Base-by-base conservation (phyloP, 2,113 vertebrate genomes). In the Brienomyrus brachyistius region DNA sequence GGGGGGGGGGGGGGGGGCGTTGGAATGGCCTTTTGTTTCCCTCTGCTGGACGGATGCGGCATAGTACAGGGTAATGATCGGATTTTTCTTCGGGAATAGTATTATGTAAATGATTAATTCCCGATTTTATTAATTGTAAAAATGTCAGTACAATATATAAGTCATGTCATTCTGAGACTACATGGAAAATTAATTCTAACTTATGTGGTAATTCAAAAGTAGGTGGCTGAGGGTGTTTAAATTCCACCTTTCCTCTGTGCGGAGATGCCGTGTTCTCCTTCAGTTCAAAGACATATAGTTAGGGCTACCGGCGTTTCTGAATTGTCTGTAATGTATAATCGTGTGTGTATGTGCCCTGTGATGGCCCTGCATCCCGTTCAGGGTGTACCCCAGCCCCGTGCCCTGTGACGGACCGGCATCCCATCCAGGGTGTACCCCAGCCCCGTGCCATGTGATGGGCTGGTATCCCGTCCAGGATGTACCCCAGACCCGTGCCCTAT, bases 1-100 rank as follows among this genome's bases (percentile, higher is more conserved):
- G 10, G 10, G 9, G 1, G 9, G 1, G 0, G 13, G 27, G 59
- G 8, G 10, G 0, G n/a, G n/a, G n/a, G n/a, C n/a, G n/a, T n/a
- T 23, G 7, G 56, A 1, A 66, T 70, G 9, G n/a, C 10, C 10
- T 13, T 70, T 31, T 70, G 62, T 31, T 27, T 27, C n/a, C 62
- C 62, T 27, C 62, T 70, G 62, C 62, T 70, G 62, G n/a, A 31
- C n/a, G 3, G 62, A 70, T 31, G 62, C 62, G 13, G 62, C 62
- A 70, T 13, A 70, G 4, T 31, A 31, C 62, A 70, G 62, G 27
- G n/a, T 27, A 11, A 66, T 27, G 59, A 10, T 66, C 59, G 8
- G n/a, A 66, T 3, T 66, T 66, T 66, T 66, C 23, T 66, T 66
- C 8, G 7, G n/a, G 23, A 27, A 27, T n/a, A 27, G 59, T 66